phyloP scores from a whole-genome alignment of 1,140 invertebrate genomes.

The Diplogasteroides magnus region DNA sequence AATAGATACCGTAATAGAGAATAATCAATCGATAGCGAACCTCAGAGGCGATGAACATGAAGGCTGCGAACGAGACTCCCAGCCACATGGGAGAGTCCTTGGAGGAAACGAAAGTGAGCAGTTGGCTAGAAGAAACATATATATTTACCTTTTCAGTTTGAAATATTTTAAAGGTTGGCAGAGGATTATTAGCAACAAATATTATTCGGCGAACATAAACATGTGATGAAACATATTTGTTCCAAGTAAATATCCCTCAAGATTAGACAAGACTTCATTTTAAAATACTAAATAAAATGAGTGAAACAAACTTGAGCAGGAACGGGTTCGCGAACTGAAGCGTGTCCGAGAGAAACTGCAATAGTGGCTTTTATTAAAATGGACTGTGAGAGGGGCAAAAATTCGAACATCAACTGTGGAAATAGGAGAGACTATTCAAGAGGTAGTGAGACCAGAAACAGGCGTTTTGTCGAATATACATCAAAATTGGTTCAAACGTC shows the following conservation, averaged over 20 bases:
- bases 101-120: conserved; percentile 62
- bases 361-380: too few relatives aligned
- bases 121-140: conserved; percentile 46
- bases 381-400: conserved; percentile 36
- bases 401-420: conserved; percentile 11
- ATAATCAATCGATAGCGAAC: too few relatives aligned
- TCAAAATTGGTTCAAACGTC: too few relatives aligned
- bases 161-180: too few relatives aligned
- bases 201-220: too few relatives aligned
- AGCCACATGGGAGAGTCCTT: conserved; percentile 16
- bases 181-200: too few relatives aligned
- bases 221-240: too few relatives aligned
- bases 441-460: conserved; percentile 4
- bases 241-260: background rate
- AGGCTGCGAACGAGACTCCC: conserved; percentile 20
- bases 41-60: conserved; percentile 24
- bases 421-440: background rate
- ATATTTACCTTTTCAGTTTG: too few relatives aligned
- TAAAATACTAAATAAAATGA: background rate
- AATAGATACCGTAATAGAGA: too few relatives aligned
- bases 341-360: conserved; percentile 44
- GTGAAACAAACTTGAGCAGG: conserved; percentile 45
- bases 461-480: too few relatives aligned
- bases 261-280: too few relatives aligned
- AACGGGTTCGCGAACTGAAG: conserved; percentile 49